phyloP scores from a whole-genome alignment of 2,113 vertebrate genomes.

The Semicossyphus pulcher region DNA sequence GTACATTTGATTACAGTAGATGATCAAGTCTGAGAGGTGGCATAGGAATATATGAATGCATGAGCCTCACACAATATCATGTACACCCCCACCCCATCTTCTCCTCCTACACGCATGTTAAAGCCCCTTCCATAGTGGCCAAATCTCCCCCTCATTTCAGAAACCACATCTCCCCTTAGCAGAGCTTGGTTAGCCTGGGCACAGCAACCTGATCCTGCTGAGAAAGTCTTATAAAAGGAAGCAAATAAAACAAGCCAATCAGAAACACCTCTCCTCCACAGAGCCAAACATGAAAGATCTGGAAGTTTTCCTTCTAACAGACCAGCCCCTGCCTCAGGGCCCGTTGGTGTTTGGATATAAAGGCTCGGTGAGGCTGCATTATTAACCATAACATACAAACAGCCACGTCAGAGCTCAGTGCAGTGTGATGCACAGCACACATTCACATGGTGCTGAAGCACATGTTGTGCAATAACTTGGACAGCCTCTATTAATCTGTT shows the following conservation, averaged over 20 bases:
- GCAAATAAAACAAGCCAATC: conserved; percentile 61
- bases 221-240: conserved; percentile 71
- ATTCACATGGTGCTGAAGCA: conserved; percentile 50
- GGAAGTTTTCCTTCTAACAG: conserved; percentile 6
- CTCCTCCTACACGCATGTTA: conserved; percentile 41
- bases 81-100: conserved; percentile 24
- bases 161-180: conserved; percentile 61
- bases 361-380: not conserved
- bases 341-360: not conserved
- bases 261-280: conserved; percentile 47
- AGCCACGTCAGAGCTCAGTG: not conserved
- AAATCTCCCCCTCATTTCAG: conserved; percentile 34
- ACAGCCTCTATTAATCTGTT: conserved; percentile 69
- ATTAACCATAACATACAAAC: not conserved
- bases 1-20: conserved; percentile 18
- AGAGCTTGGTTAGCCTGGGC: conserved; percentile 34
- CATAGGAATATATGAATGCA: conserved; percentile 30
- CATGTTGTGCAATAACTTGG: conserved; percentile 67
- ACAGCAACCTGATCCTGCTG: conserved; percentile 76
- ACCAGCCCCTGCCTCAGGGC: conserved; percentile 3
- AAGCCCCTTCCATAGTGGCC: conserved; percentile 31
- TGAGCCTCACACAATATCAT: conserved; percentile 38
- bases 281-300: conserved; percentile 22
- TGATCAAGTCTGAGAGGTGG: conserved; percentile 14
- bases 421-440: conserved; percentile 36